Conservation (phyloP, 2,888 invertebrate genomes). For the Cheilosia soror region DNA sequence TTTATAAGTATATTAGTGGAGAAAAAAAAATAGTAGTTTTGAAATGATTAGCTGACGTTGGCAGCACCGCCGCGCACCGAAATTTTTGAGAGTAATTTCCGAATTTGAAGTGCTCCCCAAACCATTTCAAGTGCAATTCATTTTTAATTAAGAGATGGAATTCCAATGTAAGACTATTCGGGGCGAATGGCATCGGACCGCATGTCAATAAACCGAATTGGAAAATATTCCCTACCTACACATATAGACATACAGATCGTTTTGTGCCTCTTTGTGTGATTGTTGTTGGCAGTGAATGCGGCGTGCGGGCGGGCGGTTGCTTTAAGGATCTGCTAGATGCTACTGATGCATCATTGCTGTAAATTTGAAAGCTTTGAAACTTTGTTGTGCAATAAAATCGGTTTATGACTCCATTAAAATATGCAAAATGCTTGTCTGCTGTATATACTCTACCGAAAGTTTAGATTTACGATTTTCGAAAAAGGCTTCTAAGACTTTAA, state of each 20-base stretch:
- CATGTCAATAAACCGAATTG: conserved; percentile 69
- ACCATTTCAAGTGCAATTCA: conserved; percentile 66
- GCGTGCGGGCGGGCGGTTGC: not conserved
- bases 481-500: conserved; percentile 67
- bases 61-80: not conserved
- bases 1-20: conserved; percentile 9
- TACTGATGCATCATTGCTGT: conserved; percentile 65
- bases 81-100: conserved; percentile 49
- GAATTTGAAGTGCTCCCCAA: conserved; percentile 64
- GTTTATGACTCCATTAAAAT: conserved; percentile 67
- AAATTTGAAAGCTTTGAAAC: conserved; percentile 65
- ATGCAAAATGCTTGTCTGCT: conserved; percentile 60
- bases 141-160: conserved; percentile 72
- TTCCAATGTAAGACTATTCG: conserved; percentile 49
- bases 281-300: not conserved
- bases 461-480: conserved; percentile 70
- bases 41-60: conserved; percentile 18
- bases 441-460: conserved; percentile 39
- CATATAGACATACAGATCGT: conserved; percentile 2
- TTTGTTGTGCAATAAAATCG: conserved; percentile 69
- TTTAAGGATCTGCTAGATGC: conserved; percentile 35
- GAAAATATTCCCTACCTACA: conserved; percentile 34
- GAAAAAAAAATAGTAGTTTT: conserved; percentile 37
- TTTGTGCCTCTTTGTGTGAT: conserved; percentile 11
- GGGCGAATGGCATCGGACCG: conserved; percentile 45